Base-by-base conservation (phyloP, 2,113 vertebrate species). In the Dissostichus mawsoni region DNA sequence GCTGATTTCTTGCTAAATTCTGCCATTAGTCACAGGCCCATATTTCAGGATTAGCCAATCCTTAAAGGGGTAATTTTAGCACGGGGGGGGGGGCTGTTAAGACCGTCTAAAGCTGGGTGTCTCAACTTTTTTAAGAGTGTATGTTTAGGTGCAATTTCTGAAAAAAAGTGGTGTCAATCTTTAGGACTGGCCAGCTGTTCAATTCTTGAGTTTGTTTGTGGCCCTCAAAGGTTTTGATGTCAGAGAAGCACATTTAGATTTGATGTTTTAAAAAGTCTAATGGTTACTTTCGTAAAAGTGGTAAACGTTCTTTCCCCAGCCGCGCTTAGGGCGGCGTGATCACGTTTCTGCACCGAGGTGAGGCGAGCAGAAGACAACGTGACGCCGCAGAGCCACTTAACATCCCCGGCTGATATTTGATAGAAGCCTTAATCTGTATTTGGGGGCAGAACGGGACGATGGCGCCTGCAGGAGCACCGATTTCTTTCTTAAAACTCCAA, bases 1-100 rank as follows among this genome's bases (percentile, higher is more conserved):
- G 96, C 96, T 97, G 96, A 96, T 96, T 98, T 98, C 96, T 99
- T 99, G 97, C 97, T 98, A 97, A 98, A 98, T 97, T 98, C 97
- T 97, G 88, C 84, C 96, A 97, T 99, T 98, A 97, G 98, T 98
- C 98, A 98, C 96, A 96, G 97, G 94, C 93, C 93, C 94, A 94
- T 82, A 91, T 95, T 95, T 95, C 93, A 93, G 92, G 92, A 94
- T 94, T 95, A 94, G 88, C 85, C 87, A 83, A 87, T 90, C 89
- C 89, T 92, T 29, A 78, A 72, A 79, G 86, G 82, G 90, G 89
- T 92, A 91, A 93, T 94, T 90, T 86, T 89, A 85, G 86, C 82
- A 73, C 71, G 25, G 25, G 25, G 8, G 29, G 44, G n/a, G 65
- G 45, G 51, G 8, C 52, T 81, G 56, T 59, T 53, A 57, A 74